Conservation (phyloP, 2,113 vertebrate genomes). For the Ia io region DNA sequence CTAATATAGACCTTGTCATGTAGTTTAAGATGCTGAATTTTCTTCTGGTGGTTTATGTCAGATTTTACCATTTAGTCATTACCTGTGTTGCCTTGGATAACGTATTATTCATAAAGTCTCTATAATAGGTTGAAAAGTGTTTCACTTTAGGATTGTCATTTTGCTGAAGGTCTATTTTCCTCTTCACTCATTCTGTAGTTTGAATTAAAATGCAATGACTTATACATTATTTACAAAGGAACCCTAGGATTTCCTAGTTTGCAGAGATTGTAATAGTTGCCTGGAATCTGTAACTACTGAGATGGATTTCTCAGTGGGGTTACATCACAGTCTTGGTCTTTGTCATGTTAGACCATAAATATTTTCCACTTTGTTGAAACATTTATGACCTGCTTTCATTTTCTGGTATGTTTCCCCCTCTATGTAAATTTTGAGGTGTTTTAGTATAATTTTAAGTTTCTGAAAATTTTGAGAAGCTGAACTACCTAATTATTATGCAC, state of each 20-base stretch:
- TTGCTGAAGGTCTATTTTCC: conserved; percentile 13
- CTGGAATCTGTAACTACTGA: conserved; percentile 42
- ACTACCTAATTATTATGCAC: neutral
- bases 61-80: conserved; percentile 62
- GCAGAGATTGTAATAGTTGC: conserved; percentile 40
- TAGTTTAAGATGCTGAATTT: conserved; percentile 35
- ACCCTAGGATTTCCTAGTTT: conserved; percentile 7
- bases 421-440: neutral
- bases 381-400: conserved; percentile 58
- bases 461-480: neutral
- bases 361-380: conserved; percentile 60
- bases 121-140: conserved; percentile 61
- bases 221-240: conserved; percentile 41
- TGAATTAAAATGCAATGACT: conserved; percentile 14
- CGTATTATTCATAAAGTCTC: conserved; percentile 63
- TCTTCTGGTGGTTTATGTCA: conserved; percentile 56
- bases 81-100: conserved; percentile 68
- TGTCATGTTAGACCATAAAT: conserved; percentile 21
- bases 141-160: conserved; percentile 66
- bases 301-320: neutral
- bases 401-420: neutral
- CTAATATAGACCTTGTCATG: neutral
- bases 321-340: conserved; percentile 29
- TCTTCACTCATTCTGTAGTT: conserved; percentile 36
- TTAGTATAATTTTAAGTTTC: conserved; percentile 30